Base-by-base conservation (phyloP, 1,140 invertebrate genomes). In the Agraylea sexmaculata region DNA sequence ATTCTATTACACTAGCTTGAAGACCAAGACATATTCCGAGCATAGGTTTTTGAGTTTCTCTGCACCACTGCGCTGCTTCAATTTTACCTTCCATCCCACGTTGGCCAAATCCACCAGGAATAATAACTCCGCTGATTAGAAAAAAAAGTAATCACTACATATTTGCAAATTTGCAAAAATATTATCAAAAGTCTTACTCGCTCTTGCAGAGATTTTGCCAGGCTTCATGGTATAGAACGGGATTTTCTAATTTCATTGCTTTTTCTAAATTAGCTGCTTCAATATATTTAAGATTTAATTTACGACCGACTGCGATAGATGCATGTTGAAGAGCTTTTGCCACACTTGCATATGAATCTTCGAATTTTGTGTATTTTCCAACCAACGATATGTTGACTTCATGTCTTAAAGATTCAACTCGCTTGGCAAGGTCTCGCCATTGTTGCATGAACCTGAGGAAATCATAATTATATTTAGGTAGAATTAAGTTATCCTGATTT, bases 81-180 rank as follows among this genome's bases (percentile, higher is more conserved):
- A 99, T 91, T 68, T 93, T 99, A 2, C 96, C 96, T 60, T 97
- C 89, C 52, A 94, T 81, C 4, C 96, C 96, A 33, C 95, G 74
- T 49, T 80, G 77, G 12, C 95, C 96, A 68, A 99, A 99, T 17
- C 96, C 94, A 45, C 93, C 93, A 22, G 96, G 95, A 6, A 99
- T 89, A 42, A 99, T 73, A 2, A 99, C 78, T 44, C 94, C 95
- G 63, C 82, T 87, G 52, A 41, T 70, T 68, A 53, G 37, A 53
- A 47, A 45, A 28, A 38, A 12, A 45, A 2, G 2, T 34, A n/a
- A n/a, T n/a, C n/a, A n/a, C n/a, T n/a, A n/a, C 8, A 37, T 5
- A 21, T 31, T 15, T 22, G 29, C 8, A 8, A 16, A 33, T 29
- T 30, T 45, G 21, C 28, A 34, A 5, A 42, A 21, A 13, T 15